Evolutionary conservation across 1,140 invertebrate genomes (phyloP).

Genomic region (Conopomorpha cramerella): DNA sequence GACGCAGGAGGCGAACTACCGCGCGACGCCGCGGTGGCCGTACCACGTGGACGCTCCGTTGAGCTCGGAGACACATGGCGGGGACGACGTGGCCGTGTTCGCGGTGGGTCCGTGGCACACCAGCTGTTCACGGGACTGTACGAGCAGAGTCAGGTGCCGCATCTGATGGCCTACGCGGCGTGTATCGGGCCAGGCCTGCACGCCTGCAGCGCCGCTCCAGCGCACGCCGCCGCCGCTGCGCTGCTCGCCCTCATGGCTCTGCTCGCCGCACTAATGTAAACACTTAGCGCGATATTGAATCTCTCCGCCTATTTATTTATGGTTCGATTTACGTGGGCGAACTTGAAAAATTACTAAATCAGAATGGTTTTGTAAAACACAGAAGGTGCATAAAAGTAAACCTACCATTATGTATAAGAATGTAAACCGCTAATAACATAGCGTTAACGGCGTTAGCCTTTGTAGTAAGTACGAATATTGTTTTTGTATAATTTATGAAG

Average conservation of each 20-base stretch:
- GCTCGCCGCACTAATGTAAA: no score
- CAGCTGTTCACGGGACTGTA: slow-evolving; percentile 62
- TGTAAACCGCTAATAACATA: no score
- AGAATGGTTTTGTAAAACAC: no score
- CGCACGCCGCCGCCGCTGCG: neutral
- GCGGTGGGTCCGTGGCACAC: slow-evolving; percentile 59
- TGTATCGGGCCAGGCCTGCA: slow-evolving; percentile 7
- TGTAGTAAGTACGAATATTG: no score
- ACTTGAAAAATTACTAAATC: no score
- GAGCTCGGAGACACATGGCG: slow-evolving; percentile 62
- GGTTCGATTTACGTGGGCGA: no score
- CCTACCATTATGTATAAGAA: no score
- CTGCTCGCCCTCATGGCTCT: neutral
- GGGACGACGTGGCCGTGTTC: slow-evolving; percentile 66
- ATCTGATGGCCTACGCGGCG: slow-evolving; percentile 55
- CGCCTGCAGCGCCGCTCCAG: neutral
- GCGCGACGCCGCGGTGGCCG: slow-evolving; percentile 3
- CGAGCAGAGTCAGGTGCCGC: slow-evolving; percentile 63
- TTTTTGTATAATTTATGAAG: no score
- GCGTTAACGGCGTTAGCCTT: no score
- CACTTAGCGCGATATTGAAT: no score
- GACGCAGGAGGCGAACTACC: slow-evolving; percentile 1
- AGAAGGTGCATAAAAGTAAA: no score
- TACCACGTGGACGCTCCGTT: slow-evolving; percentile 52
- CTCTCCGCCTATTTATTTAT: no score